Evolutionary conservation across 35 echinoderm and acorn worm genomes (phyloP).

Genomic region (Apostichopus californicus): DNA sequence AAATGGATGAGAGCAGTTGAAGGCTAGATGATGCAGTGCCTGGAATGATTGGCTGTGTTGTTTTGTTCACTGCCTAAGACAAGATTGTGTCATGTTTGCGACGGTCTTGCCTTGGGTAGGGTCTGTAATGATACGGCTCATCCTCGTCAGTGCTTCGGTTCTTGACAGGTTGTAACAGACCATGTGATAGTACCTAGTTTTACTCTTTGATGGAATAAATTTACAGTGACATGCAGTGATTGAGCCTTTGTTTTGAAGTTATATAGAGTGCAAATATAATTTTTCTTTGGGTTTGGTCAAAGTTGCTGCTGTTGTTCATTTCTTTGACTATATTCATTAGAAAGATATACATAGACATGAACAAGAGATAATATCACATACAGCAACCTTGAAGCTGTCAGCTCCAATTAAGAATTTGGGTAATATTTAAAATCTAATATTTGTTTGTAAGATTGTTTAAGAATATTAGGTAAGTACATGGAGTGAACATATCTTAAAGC

Average conservation of each 20-base stretch:
- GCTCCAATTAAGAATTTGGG: neutral
- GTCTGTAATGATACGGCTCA: slow-evolving; percentile 42
- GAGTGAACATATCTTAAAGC: neutral
- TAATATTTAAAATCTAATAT: neutral
- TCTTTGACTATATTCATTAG: slow-evolving; percentile 37
- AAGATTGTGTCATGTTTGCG: slow-evolving; percentile 35
- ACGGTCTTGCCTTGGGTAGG: slow-evolving; percentile 43
- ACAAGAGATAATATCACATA: neutral
- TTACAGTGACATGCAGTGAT: neutral
- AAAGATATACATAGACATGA: neutral
- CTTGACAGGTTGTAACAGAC: neutral
- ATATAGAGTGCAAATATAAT: neutral
- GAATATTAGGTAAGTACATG: neutral
- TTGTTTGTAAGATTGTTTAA: neutral
- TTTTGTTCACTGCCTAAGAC: slow-evolving; percentile 46
- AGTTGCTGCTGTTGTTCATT: slow-evolving; percentile 22
- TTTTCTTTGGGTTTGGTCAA: slow-evolving; percentile 48
- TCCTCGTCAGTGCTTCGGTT: neutral
- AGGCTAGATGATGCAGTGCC: neutral
- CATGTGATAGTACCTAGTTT: neutral
- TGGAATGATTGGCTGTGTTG: slow-evolving; percentile 16
- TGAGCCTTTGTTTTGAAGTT: neutral
- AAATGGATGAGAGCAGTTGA: neutral
- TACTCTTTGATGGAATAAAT: neutral
- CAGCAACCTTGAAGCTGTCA: neutral